Evolutionary conservation across 2,888 invertebrate species (phyloP).

Genomic region (Sycophila texana): DNA sequence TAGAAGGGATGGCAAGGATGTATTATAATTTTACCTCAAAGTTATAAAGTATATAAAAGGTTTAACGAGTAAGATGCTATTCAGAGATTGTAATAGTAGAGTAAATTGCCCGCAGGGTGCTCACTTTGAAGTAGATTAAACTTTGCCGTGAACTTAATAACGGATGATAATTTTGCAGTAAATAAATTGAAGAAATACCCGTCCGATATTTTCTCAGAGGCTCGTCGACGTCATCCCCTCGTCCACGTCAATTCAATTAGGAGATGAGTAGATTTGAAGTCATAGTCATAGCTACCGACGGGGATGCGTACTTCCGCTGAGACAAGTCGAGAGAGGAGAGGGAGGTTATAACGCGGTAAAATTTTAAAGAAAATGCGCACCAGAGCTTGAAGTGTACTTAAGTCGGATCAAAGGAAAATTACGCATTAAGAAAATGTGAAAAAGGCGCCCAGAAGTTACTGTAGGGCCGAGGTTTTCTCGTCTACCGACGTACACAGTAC

Average conservation of each 20-base stretch:
- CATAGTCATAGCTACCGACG: background rate
- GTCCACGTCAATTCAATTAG: constrained; percentile 38
- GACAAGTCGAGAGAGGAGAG: background rate
- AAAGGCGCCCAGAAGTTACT: constrained; percentile 17
- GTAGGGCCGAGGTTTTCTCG: background rate
- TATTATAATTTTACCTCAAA: no score
- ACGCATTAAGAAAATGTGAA: constrained; percentile 47
- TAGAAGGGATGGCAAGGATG: no score
- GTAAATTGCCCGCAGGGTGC: no score
- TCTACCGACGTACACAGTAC: background rate
- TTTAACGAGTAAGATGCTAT: no score
- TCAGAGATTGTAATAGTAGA: no score
- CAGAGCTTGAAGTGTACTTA: constrained; percentile 28
- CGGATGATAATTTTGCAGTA: background rate
- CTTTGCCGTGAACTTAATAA: background rate
- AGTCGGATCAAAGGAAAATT: constrained; percentile 45
- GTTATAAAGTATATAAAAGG: no score
- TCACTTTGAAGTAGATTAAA: background rate
- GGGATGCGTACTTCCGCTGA: background rate
- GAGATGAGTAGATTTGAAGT: background rate
- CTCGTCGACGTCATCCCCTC: background rate
- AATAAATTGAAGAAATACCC: background rate
- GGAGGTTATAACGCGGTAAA: constrained; percentile 1
- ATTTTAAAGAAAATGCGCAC: constrained; percentile 35
- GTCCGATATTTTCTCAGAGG: background rate